Percentiles rank a stretch among this genome's conserved stretches.
Evolutionary conservation across 2,888 invertebrate genomes (phyloP).

Genomic region (Lithophane leautieri): DNA sequence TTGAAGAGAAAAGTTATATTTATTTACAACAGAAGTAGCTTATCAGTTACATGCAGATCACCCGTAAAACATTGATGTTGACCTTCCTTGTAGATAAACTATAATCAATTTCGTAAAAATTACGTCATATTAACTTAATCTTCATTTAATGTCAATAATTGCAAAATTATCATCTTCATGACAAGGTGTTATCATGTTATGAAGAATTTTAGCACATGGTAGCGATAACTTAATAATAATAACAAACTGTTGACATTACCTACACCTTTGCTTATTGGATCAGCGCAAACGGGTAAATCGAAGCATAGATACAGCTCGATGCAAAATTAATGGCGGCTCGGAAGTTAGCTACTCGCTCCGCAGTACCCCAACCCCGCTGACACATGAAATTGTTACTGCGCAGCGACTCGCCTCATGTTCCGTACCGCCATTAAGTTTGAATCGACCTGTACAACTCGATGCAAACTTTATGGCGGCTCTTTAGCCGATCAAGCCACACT

Average conservation of each 20-base stretch:
- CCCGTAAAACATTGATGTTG: conserved; percentile 35
- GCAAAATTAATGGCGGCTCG: no score
- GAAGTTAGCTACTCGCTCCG: no score
- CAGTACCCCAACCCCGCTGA: no score
- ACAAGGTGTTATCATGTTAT: conserved; percentile 59
- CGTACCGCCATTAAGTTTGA: no score
- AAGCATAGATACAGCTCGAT: no score
- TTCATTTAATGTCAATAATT: conserved; percentile 35
- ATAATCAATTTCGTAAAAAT: conserved; percentile 43
- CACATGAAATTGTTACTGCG: no score
- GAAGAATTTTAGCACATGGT: conserved; percentile 49
- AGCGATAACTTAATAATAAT: conserved; percentile 32
- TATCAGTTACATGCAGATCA: conserved; percentile 15
- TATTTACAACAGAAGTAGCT: conserved; percentile 11
- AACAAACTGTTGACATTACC: background rate
- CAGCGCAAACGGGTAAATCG: background rate
- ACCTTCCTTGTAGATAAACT: conserved; percentile 58
- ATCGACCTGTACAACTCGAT: no score
- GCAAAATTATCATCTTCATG: conserved; percentile 46
- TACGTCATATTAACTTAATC: conserved; percentile 30
- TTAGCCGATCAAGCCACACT: background rate
- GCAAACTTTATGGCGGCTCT: no score
- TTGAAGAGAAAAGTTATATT: background rate
- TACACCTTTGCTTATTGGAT: background rate
- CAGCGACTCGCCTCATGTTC: no score